Conservation (phyloP, 2,888 invertebrate genomes). For the Masnerella sp. region DNA sequence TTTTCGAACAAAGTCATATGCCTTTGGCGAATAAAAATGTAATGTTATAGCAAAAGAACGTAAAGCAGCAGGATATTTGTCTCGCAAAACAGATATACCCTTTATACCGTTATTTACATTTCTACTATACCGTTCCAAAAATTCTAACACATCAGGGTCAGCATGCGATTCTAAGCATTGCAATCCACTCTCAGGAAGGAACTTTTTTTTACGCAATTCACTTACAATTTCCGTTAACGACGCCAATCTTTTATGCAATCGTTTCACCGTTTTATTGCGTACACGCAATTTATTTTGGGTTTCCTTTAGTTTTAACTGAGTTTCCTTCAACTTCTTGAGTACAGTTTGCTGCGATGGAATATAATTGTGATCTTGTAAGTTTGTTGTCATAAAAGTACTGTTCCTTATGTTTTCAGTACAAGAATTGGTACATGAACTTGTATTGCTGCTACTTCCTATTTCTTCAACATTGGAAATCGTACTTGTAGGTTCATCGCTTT, state of each 20-base stretch:
- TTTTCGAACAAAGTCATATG: conserved; percentile 12
- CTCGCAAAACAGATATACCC: not conserved
- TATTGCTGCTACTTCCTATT: too few relatives aligned
- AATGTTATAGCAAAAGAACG: conserved; percentile 15
- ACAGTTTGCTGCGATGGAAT: too few relatives aligned
- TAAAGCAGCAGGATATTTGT: not conserved
- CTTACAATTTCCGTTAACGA: not conserved
- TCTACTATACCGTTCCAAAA: not conserved
- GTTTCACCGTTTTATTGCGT: not conserved
- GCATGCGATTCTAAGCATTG: not conserved
- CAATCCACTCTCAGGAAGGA: not conserved
- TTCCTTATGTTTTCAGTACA: too few relatives aligned
- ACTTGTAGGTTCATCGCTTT: too few relatives aligned
- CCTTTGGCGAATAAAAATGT: conserved; percentile 25
- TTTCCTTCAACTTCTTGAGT: not conserved
- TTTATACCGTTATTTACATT: too few relatives aligned
- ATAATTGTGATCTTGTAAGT: conserved; percentile 40
- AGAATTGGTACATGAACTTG: too few relatives aligned
- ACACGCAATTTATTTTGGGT: not conserved
- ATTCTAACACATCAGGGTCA: not conserved
- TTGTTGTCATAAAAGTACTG: too few relatives aligned
- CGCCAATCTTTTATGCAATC: not conserved
- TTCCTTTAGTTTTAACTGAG: not conserved
- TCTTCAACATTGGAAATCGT: too few relatives aligned
- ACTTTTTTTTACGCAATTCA: not conserved